Evolutionary conservation across 2,113 vertebrate genomes (phyloP).

Genomic region (Indri indri): DNA sequence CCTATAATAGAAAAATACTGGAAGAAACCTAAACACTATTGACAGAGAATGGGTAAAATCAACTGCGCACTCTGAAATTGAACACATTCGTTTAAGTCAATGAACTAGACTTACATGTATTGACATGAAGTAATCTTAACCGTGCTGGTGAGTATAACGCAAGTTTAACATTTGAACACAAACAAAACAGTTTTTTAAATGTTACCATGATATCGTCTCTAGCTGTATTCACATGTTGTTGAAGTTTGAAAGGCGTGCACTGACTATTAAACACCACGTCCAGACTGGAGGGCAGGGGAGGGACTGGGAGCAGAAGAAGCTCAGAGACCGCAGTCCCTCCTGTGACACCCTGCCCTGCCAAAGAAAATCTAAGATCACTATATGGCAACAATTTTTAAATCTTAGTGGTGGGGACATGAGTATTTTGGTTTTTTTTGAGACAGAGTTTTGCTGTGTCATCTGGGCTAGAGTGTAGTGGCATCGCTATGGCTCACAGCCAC

Average conservation of each 20-base stretch:
- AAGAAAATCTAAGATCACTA: too few relatives aligned
- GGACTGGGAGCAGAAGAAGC: background rate
- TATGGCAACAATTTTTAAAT: too few relatives aligned
- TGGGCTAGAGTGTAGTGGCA: too few relatives aligned
- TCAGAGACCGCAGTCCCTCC: too few relatives aligned
- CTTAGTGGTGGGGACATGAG: too few relatives aligned
- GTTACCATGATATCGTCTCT: background rate
- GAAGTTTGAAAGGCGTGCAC: background rate
- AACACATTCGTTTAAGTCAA: background rate
- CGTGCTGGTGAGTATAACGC: background rate
- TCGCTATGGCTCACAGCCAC: too few relatives aligned
- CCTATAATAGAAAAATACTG: background rate
- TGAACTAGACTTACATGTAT: background rate
- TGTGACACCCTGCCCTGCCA: background rate
- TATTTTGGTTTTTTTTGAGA: too few relatives aligned
- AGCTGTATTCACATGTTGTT: background rate
- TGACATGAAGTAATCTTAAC: background rate
- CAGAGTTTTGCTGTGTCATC: too few relatives aligned
- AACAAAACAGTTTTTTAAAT: background rate
- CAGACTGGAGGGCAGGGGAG: background rate
- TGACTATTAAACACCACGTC: background rate
- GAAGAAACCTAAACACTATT: background rate
- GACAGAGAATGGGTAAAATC: background rate
- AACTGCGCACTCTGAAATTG: background rate
- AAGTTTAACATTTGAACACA: background rate